Evolutionary conservation across 2,888 invertebrate genomes (phyloP).

Genomic region (Lissonota sp.): DNA sequence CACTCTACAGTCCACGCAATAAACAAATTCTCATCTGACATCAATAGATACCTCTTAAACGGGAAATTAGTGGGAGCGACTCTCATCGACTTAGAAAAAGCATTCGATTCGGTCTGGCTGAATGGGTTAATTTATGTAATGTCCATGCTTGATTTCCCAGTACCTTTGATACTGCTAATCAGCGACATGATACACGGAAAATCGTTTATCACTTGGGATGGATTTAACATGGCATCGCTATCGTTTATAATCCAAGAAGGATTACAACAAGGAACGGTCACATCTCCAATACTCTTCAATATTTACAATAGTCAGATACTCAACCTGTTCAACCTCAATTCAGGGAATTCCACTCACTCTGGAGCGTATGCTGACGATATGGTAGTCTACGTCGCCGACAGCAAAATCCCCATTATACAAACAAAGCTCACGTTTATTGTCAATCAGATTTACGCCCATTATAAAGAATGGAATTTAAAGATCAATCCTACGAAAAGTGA

Average conservation of each 20-base stretch:
- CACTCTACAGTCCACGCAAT: conserved; percentile 57
- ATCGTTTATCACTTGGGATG: conserved; percentile 32
- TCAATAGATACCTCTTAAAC: conserved; percentile 33
- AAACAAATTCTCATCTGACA: conserved; percentile 14
- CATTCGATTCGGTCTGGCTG: conserved; percentile 34
- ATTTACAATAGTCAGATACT: conserved; percentile 4
- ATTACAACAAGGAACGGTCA: neutral
- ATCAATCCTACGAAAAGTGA: conserved; percentile 37
- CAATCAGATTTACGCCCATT: neutral
- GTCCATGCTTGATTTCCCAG: conserved; percentile 4
- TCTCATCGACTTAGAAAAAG: conserved; percentile 29
- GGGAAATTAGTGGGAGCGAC: conserved; percentile 37
- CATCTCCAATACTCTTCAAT: conserved; percentile 3
- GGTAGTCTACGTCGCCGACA: conserved; percentile 22
- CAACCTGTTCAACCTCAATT: neutral
- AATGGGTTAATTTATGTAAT: conserved; percentile 27
- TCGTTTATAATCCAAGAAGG: neutral
- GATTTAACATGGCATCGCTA: neutral
- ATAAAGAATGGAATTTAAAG: conserved; percentile 30
- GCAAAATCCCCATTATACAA: neutral
- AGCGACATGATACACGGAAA: conserved; percentile 30
- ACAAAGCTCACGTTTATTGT: neutral
- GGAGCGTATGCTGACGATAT: conserved; percentile 33
- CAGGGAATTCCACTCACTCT: conserved; percentile 7
- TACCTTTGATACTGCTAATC: neutral